Percentiles rank a stretch among this genome's conserved stretches.
Conservation (phyloP, 2,797 vertebrate genomes). For the Heterohyrax brucei region DNA sequence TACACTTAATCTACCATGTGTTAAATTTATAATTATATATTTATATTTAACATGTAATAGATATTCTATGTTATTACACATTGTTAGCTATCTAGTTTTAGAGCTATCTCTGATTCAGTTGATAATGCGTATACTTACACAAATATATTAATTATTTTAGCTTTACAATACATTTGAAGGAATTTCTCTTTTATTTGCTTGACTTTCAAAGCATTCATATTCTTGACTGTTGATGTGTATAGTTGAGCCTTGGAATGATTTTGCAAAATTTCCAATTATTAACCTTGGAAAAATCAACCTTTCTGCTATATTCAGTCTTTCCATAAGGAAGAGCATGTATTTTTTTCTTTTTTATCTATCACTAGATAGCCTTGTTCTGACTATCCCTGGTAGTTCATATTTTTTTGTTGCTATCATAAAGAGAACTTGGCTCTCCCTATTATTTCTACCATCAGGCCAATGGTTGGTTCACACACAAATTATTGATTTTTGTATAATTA, state of each 20-base stretch:
- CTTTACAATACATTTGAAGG: background rate
- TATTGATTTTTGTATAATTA: background rate
- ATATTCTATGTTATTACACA: background rate
- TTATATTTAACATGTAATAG: conserved; percentile 11
- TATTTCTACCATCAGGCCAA: background rate
- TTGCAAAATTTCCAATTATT: conserved; percentile 12
- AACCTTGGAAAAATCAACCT: background rate
- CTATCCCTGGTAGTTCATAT: background rate
- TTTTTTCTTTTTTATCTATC: background rate
- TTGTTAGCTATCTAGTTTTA: background rate
- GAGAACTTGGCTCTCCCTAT: background rate
- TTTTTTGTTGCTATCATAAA: background rate
- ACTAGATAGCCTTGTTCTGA: background rate
- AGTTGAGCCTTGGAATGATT: conserved; percentile 35
- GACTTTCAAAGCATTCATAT: background rate
- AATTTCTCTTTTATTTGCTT: conserved; percentile 6
- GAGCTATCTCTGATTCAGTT: background rate
- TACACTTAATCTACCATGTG: conserved; percentile 9
- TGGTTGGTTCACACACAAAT: background rate
- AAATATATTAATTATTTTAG: conserved; percentile 52
- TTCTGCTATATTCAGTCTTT: background rate
- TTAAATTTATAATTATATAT: background rate
- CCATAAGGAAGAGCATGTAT: background rate
- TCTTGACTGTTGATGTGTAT: conserved; percentile 8
- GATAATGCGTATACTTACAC: background rate